phyloP scores from a whole-genome alignment of 2,888 invertebrate species.

The Lamproptera curius region DNA sequence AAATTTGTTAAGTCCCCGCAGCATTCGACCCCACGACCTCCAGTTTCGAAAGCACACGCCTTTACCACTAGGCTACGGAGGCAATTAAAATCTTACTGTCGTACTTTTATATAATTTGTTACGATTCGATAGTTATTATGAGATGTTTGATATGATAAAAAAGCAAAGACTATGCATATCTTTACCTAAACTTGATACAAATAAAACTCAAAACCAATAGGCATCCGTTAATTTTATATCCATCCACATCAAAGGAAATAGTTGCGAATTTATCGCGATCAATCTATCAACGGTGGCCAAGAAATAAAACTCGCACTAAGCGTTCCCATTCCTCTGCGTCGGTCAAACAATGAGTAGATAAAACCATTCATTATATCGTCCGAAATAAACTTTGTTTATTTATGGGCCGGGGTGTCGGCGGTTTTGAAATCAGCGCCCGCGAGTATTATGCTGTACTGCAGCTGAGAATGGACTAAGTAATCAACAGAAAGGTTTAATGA shows the following conservation, averaged over 20 bases:
- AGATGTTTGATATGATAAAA: not conserved
- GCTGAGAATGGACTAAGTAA: slow-evolving; percentile 11
- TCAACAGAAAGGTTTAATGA: not conserved
- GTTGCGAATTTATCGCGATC: slow-evolving; percentile 16
- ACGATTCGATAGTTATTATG: not conserved
- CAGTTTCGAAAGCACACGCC: too few species aligned
- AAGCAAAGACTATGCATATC: not conserved
- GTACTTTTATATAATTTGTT: too few species aligned
- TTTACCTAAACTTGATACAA: not conserved
- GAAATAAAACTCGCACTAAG: slow-evolving; percentile 25
- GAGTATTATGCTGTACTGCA: slow-evolving; percentile 11
- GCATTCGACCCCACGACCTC: too few species aligned
- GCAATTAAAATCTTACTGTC: too few species aligned
- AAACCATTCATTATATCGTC: slow-evolving; percentile 40
- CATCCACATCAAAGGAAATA: slow-evolving; percentile 9
- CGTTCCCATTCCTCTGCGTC: slow-evolving; percentile 26
- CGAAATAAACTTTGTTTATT: slow-evolving; percentile 16
- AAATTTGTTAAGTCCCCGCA: too few species aligned
- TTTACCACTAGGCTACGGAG: too few species aligned
- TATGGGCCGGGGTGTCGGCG: slow-evolving; percentile 1
- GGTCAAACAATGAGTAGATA: slow-evolving; percentile 45
- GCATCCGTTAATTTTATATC: slow-evolving; percentile 7
- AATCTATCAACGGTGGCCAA: slow-evolving; percentile 23
- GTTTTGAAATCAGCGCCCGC: not conserved
- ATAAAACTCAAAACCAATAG: slow-evolving; percentile 17